These are phyloP conservation scores for Rhabdomys dilectus DNA, from an alignment of 2,113 vertebrate genomes.

Conservation along the genomic window DNA sequence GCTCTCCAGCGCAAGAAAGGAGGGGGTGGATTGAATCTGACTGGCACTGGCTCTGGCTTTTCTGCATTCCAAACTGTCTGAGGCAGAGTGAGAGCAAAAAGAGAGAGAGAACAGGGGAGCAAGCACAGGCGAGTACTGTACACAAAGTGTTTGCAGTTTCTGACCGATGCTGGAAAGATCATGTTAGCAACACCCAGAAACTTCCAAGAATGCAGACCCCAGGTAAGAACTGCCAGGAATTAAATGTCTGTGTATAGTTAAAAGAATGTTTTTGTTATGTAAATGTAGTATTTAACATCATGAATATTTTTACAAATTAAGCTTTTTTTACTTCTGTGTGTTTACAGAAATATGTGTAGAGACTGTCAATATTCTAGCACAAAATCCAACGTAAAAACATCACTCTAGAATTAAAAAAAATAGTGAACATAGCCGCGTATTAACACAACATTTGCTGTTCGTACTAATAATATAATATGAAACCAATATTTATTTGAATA, in stretches of 20 bases:
- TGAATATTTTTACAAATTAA: background rate
- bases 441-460: conserved; percentile 12
- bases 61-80: conserved; percentile 88
- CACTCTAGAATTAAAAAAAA: background rate
- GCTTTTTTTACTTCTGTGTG: background rate
- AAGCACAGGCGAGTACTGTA: background rate
- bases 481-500: conserved; percentile 3
- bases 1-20: conserved; percentile 77
- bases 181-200: conserved; percentile 83
- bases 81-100: conserved; percentile 67
- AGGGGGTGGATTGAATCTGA: conserved; percentile 75
- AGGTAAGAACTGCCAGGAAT: conserved; percentile 86
- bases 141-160: conserved; percentile 66
- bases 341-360: conserved; percentile 22
- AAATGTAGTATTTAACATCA: background rate
- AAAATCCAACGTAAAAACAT: background rate
- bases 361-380: background rate
- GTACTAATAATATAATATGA: conserved; percentile 34
- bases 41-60: conserved; percentile 86
- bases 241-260: conserved; percentile 21
- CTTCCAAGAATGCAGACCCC: conserved; percentile 84
- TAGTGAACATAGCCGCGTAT: background rate
- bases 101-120: background rate
- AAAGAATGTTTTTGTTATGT: conserved; percentile 17
- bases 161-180: conserved; percentile 77